A percentile compares a stretch with the other conserved stretches of the same genome.
Conservation (phyloP, 2,888 invertebrate genomes). For the Drosophila paranaensis region DNA sequence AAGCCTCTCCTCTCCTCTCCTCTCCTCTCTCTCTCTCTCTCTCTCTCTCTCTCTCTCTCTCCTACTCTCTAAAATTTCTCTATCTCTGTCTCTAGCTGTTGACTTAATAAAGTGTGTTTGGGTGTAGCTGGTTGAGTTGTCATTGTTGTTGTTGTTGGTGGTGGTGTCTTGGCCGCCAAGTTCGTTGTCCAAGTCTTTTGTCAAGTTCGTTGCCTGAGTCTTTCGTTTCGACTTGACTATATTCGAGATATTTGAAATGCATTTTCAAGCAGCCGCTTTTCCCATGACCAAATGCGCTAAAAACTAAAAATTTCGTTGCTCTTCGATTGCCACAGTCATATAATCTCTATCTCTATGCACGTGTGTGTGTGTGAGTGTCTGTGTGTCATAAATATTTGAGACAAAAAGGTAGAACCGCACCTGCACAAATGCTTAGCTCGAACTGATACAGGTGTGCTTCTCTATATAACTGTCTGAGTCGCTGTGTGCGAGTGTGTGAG, state of each 20-base stretch:
- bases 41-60: not conserved
- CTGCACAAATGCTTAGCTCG: constrained; percentile 60
- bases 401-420: constrained; percentile 36
- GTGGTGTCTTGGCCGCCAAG: constrained; percentile 12
- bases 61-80: not conserved
- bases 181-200: constrained; percentile 51
- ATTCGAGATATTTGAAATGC: constrained; percentile 26
- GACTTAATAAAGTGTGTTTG: not conserved
- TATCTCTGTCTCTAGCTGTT: not conserved
- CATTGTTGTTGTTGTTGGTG: constrained; percentile 5
- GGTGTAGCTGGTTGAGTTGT: constrained; percentile 7
- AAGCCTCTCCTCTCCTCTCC: not conserved
- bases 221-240: constrained; percentile 19
- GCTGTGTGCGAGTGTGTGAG: constrained; percentile 1
- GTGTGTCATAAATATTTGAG: constrained; percentile 47
- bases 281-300: constrained; percentile 56
- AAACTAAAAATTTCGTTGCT: constrained; percentile 40
- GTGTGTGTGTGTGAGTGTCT: constrained; percentile 16
- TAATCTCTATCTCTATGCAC: not conserved
- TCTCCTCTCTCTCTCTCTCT: not conserved
- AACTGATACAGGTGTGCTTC: constrained; percentile 32
- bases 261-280: constrained; percentile 35
- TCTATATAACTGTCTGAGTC: constrained; percentile 15
- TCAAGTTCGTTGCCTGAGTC: constrained; percentile 47
- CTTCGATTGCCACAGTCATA: constrained; percentile 48